Conservation (phyloP, 2,113 vertebrate genomes). For the Corapipo altera region DNA sequence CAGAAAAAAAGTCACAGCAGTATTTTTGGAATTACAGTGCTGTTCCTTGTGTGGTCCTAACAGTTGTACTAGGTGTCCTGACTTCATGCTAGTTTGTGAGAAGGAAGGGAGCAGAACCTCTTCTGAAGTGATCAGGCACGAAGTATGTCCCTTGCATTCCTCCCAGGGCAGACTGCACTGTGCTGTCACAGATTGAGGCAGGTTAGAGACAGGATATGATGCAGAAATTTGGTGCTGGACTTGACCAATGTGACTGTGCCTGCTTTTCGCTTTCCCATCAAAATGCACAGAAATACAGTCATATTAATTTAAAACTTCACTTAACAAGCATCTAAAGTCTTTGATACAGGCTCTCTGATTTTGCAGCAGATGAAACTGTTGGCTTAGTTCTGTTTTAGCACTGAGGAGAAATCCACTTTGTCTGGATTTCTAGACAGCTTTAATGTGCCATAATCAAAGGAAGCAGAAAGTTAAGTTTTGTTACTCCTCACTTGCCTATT, state of each 20-base stretch:
- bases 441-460: not conserved
- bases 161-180: not conserved
- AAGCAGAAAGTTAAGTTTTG: not conserved
- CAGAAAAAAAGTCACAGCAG: not conserved
- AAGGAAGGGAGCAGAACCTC: not conserved
- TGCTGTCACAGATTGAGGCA: not conserved
- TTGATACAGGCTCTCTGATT: not conserved
- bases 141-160: not conserved
- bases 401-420: not conserved
- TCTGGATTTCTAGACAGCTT: constrained; percentile 29
- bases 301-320: not conserved
- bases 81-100: not conserved
- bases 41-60: not conserved
- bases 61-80: not conserved
- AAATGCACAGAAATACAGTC: not conserved
- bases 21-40: not conserved
- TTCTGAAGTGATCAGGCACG: not conserved
- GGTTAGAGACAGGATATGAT: not conserved
- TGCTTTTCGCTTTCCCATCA: not conserved
- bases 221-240: not conserved
- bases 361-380: not conserved
- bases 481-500: not conserved
- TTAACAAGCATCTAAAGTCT: not conserved
- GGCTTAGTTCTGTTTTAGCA: not conserved
- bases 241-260: not conserved